These are phyloP conservation scores for Leucophenga maculata DNA, from an alignment of 2,888 invertebrate species.

Conservation along the genomic window DNA sequence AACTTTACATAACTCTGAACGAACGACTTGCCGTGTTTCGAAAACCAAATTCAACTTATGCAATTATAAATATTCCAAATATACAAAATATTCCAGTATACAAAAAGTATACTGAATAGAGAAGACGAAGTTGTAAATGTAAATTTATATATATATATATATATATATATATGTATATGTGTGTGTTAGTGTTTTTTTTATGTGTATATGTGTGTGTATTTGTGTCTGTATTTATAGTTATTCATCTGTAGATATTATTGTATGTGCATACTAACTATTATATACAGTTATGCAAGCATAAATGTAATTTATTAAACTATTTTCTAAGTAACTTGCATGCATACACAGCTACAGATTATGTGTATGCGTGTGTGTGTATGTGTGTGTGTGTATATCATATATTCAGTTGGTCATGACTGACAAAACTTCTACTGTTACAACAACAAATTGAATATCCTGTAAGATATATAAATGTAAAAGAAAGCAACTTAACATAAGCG, in stretches of 20 bases:
- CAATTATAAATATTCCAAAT: slow-evolving; percentile 60
- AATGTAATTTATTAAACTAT: slow-evolving; percentile 18
- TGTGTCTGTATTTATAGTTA: not conserved
- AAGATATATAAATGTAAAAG: not conserved
- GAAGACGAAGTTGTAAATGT: slow-evolving; percentile 29
- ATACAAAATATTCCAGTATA: not conserved
- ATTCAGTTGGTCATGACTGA: not conserved
- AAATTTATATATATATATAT: slow-evolving; percentile 35
- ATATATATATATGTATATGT: slow-evolving; percentile 35
- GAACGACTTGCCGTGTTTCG: slow-evolving; percentile 1
- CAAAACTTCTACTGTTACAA: not conserved
- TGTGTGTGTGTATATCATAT: not conserved
- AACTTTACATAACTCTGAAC: not conserved
- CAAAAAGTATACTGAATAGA: not conserved
- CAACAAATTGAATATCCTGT: not conserved
- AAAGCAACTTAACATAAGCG: not conserved
- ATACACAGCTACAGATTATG: not conserved
- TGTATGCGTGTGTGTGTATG: slow-evolving; percentile 5
- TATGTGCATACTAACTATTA: not conserved
- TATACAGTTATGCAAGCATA: not conserved
- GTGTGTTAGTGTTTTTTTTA: slow-evolving; percentile 34
- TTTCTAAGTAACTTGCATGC: slow-evolving; percentile 8
- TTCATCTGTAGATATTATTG: too few species aligned
- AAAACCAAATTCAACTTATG: slow-evolving; percentile 24
- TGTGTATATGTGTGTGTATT: slow-evolving; percentile 21